Evolutionary conservation across 2,797 vertebrate species (phyloP), one percentile per base, ranked within the genome.

Genomic region (Champsocephalus gunnari): DNA sequence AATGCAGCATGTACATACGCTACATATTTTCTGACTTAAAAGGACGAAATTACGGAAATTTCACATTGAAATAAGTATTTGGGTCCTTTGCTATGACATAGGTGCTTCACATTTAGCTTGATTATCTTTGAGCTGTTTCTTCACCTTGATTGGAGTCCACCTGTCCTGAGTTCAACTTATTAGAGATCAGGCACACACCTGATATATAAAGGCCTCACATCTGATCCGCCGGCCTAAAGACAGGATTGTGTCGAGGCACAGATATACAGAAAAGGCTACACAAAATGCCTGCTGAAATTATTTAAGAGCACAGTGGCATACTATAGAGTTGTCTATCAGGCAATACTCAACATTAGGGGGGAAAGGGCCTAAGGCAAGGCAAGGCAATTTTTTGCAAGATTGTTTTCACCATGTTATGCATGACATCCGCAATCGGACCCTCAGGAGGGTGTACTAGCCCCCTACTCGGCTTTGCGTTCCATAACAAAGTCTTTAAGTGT

Each of bases 1-100:
- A 24, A 70, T 57, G 59, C 66, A 59, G 24, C 59, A 64, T 67
- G 47, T 66, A 72, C 64, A 64, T 41, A 50, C 17, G 19, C 6
- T 9, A 38, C 7, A 53, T 12, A 38, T 45, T n/a, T 12, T 43
- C 34, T 0, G 4, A 66, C 54, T 6, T 17, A 28, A 12, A 53
- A 44, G 12, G 54, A 28, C 28, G 11, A 43, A 43, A 60, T 43
- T 3, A 9, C n/a, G 28, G 16, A 44, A 34, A 58, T 13, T 64
- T 58, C 12, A 21, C 32, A 49, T 19, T 48, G 32, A 1, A 12
- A 5, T 28, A 34, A 47, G 9, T 45, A 55, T 55, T 66, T 49
- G 60, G 49, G 45, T 38, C 8, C 38, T 65, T 66, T 66, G 19
- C 34, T 4, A 0, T 66, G 47, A 53, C 49, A 54, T 41, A 32